Evolutionary conservation across 2,888 invertebrate genomes (phyloP).

Genomic region (Halocaridina rubra): DNA sequence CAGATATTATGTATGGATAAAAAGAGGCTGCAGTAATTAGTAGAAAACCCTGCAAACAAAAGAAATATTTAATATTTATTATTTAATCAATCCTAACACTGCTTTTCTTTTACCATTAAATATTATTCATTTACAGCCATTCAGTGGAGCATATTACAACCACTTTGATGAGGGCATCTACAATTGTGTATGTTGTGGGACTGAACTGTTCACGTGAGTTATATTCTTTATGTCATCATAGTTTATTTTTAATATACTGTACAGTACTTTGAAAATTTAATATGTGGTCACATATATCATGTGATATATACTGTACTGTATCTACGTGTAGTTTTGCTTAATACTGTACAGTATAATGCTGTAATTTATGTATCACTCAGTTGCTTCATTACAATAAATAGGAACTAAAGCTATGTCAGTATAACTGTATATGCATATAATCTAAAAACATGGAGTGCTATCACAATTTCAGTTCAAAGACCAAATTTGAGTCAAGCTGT

Average conservation of each 20-base stretch:
- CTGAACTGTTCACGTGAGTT: slow-evolving; percentile 67
- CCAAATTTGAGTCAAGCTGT: slow-evolving; percentile 72
- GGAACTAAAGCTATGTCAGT: too few relatives aligned
- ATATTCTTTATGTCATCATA: background rate
- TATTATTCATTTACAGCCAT: slow-evolving; percentile 18
- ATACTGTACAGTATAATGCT: background rate
- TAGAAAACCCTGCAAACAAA: too few relatives aligned
- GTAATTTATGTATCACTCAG: background rate
- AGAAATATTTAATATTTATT: too few relatives aligned
- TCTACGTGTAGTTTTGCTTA: background rate
- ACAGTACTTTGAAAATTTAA: too few relatives aligned
- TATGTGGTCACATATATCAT: too few relatives aligned
- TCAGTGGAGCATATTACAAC: slow-evolving; percentile 35
- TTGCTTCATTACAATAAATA: background rate
- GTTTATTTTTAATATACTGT: too few relatives aligned
- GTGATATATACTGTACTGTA: background rate
- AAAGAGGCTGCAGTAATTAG: too few relatives aligned
- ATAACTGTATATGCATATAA: too few relatives aligned
- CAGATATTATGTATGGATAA: too few relatives aligned
- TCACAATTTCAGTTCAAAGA: slow-evolving; percentile 68
- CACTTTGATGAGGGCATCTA: slow-evolving; percentile 36
- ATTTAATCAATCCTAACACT: too few relatives aligned
- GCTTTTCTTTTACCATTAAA: too few relatives aligned
- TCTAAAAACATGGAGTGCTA: too few relatives aligned
- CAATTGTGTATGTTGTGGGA: slow-evolving; percentile 48